Percentiles rank a stretch among this genome's conserved stretches.
Conservation (phyloP, 2,797 vertebrate species). For the Hozukius guyotensis region DNA sequence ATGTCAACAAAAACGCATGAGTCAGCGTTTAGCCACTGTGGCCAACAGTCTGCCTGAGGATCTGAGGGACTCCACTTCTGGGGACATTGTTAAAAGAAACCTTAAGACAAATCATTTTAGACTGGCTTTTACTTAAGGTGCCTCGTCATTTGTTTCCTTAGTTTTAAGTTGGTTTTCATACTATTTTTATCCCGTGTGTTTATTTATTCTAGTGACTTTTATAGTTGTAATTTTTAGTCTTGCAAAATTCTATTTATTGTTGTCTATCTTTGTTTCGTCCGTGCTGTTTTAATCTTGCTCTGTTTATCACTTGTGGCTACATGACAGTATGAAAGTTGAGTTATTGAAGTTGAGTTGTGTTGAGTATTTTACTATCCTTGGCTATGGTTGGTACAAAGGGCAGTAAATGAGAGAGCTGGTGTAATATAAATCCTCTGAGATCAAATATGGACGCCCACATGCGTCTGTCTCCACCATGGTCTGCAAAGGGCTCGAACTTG, state of each 20-base stretch:
- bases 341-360: neutral
- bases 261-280: neutral
- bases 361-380: neutral
- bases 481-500: constrained; percentile 2
- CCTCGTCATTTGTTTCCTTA: neutral
- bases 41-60: neutral
- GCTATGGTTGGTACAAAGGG: neutral
- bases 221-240: neutral
- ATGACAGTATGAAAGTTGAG: neutral
- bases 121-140: neutral
- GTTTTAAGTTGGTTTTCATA: neutral
- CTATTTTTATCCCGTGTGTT: neutral
- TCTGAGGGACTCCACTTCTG: neutral
- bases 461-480: constrained; percentile 13
- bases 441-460: constrained; percentile 30
- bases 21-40: neutral
- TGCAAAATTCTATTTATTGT: neutral
- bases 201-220: neutral
- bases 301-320: neutral
- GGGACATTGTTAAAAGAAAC: neutral
- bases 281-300: neutral
- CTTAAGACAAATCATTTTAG: neutral
- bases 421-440: constrained; percentile 31
- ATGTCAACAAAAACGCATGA: neutral
- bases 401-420: neutral